A percentile compares a stretch with the other conserved stretches of the same genome.
These are phyloP conservation scores for Homarus americanus DNA, from an alignment of 1,140 invertebrate species.

Conservation along the genomic window DNA sequence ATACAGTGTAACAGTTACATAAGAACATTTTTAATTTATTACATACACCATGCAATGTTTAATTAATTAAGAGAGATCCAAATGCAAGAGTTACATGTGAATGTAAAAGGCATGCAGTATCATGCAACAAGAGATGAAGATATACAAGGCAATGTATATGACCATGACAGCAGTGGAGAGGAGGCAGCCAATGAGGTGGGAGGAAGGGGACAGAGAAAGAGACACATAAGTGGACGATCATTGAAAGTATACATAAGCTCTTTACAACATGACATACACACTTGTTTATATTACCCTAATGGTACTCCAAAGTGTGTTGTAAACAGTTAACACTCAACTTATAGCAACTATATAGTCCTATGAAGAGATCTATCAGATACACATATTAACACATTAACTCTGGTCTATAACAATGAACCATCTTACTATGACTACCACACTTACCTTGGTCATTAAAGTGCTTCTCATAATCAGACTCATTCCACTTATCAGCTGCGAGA, in stretches of 20 bases:
- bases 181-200: slow-evolving; percentile 13
- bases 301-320: slow-evolving; percentile 5
- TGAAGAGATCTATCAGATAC: slow-evolving; percentile 1
- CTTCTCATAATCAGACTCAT: slow-evolving; percentile 90
- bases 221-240: slow-evolving; percentile 32
- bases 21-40: neutral
- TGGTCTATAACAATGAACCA: slow-evolving; percentile 8
- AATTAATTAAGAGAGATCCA: neutral
- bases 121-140: neutral
- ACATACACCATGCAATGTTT: neutral
- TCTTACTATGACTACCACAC: neutral
- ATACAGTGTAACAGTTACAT: neutral
- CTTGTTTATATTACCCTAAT: slow-evolving; percentile 15
- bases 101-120: neutral
- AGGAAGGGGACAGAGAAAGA: slow-evolving; percentile 38
- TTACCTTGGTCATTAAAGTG: slow-evolving; percentile 91
- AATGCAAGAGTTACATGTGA: neutral
- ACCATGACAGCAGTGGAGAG: slow-evolving; percentile 27
- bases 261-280: slow-evolving; percentile 3
- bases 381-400: neutral
- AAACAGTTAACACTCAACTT: neutral
- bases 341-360: neutral
- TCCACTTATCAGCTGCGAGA: slow-evolving; percentile 85
- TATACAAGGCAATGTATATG: neutral
- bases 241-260: slow-evolving; percentile 24